phyloP scores from a whole-genome alignment of 2,113 vertebrate genomes.

The Zingel zingel region DNA sequence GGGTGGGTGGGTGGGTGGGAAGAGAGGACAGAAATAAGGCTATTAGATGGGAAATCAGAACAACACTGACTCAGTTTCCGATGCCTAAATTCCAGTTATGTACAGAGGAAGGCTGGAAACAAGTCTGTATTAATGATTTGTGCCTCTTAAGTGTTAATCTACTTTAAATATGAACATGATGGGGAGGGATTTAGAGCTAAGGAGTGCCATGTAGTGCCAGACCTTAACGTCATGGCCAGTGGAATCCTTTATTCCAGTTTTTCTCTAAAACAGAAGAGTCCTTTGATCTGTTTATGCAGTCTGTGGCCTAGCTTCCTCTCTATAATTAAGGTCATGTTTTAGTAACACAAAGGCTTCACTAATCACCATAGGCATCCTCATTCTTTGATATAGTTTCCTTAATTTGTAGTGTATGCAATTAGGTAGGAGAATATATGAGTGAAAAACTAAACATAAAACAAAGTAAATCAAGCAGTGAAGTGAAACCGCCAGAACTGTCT shows the following conservation, averaged over 20 bases:
- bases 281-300: slow-evolving; percentile 47
- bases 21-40: slow-evolving; percentile 37
- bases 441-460: background rate
- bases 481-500: slow-evolving; percentile 8
- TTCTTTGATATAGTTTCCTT: slow-evolving; percentile 23
- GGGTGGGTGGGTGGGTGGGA: slow-evolving; percentile 46
- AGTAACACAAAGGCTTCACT: slow-evolving; percentile 36
- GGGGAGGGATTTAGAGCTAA: background rate
- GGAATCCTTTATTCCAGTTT: slow-evolving; percentile 30
- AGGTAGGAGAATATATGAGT: slow-evolving; percentile 3
- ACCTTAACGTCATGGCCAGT: background rate
- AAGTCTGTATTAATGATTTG: background rate
- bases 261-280: slow-evolving; percentile 39
- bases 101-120: slow-evolving; percentile 39
- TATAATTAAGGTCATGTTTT: slow-evolving; percentile 44
- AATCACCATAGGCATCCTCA: slow-evolving; percentile 8
- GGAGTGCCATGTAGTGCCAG: slow-evolving; percentile 7
- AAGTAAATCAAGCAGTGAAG: slow-evolving; percentile 11
- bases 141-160: slow-evolving; percentile 5
- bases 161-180: slow-evolving; percentile 6
- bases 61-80: slow-evolving; percentile 60
- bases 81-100: background rate
- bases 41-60: slow-evolving; percentile 48
- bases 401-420: slow-evolving; percentile 10
- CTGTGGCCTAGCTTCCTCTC: slow-evolving; percentile 15